Conservation (phyloP, 2,797 vertebrate species). For the Toxotes lorentzi region DNA sequence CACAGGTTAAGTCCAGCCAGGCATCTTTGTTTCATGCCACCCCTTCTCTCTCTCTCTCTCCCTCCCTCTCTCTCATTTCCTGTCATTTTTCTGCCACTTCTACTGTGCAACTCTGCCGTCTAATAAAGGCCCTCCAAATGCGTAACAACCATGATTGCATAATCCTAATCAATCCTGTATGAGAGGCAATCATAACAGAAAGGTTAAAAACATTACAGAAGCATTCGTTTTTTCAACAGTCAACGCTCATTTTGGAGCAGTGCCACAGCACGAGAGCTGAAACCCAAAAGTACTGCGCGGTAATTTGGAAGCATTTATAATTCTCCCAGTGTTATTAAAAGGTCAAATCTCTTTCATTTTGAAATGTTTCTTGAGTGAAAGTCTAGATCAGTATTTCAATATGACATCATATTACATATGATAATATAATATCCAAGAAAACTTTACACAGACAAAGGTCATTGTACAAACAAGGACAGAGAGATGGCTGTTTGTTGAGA, state of each 20-base stretch:
- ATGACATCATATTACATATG: not conserved
- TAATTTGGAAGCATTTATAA: not conserved
- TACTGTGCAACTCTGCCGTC: not conserved
- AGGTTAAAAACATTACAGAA: not conserved
- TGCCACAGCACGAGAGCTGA: not conserved
- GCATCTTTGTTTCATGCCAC: too few species aligned
- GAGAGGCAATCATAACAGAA: not conserved
- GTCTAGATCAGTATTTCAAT: not conserved
- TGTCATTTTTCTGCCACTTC: not conserved
- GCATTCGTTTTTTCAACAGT: not conserved
- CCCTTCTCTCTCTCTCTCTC: too few species aligned
- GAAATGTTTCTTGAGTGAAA: not conserved
- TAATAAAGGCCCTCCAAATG: not conserved
- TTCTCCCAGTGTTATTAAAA: not conserved
- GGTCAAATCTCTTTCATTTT: not conserved
- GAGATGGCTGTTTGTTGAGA: constrained; percentile 3
- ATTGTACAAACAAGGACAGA: not conserved
- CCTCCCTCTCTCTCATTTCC: not conserved
- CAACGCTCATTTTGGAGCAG: not conserved
- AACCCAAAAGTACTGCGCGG: not conserved
- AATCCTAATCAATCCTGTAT: not conserved
- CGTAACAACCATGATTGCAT: not conserved
- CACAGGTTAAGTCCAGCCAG: not conserved
- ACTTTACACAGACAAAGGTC: not conserved
- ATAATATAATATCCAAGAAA: not conserved